Evolutionary conservation across 2,113 vertebrate species (phyloP), one percentile per base, ranked within the genome.

Genomic region (Corvus hawaiiensis): DNA sequence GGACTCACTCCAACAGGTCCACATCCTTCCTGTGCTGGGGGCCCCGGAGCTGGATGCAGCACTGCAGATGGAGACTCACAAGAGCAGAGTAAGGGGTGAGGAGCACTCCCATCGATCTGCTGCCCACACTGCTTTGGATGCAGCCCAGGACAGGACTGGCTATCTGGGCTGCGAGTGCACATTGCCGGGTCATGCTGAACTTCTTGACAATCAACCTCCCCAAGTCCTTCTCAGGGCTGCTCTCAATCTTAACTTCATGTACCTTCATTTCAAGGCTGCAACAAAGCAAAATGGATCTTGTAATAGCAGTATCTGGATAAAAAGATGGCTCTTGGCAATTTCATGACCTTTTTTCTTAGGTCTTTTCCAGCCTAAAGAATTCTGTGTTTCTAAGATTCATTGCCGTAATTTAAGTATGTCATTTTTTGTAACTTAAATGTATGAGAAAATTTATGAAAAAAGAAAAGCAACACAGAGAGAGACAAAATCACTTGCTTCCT

Each of bases 181-280:
- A 21, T 39, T 44, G 37, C 27, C 0, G 1, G 44, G 13, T 59
- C 37, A 24, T 51, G 32, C 1, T 39, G 39, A 52, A 13, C 20
- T 67, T 75, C 61, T 54, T 52, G 23, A 30, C 46, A 82, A 26
- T 20, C 44, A 67, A 17, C 23, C 30, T n/a, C 23, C 61, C 44
- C 61, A 39, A n/a, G 33, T 74, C 39, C 52, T 74, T 39, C 68
- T 82, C 61, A 46, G 39, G 37, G 69, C 44, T 74, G 61, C 33
- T 74, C 69, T 74, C 54, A 24, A 2, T 52, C 37, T 80, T 58
- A 20, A 51, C 67, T 89, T 95, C 87, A 62, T 23, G 24, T 58
- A 46, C 23, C 46, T 86, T 96, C 84, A 49, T 24, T n/a, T 77
- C 68, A 77, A 77, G 43, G 63, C n/a, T 86, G 51, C 59, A 96